These are phyloP conservation scores for Phoxinus phoxinus DNA, from an alignment of 2,113 vertebrate genomes.

Conservation along the genomic window DNA sequence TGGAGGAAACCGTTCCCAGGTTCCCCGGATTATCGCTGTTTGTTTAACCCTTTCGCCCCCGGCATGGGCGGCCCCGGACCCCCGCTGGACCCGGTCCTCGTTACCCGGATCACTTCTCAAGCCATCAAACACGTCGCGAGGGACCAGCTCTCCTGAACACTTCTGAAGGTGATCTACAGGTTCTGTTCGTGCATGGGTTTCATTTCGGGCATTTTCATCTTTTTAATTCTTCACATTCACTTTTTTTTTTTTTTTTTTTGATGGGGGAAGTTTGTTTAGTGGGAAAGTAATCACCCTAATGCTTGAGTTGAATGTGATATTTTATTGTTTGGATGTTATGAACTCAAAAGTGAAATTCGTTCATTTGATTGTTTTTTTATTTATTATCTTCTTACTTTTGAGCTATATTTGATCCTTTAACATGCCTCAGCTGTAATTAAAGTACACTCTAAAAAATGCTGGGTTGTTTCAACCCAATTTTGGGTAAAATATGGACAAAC, in stretches of 20 bases:
- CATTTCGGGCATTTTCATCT: no score
- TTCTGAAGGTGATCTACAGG: no score
- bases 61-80: not conserved
- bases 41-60: constrained; percentile 54
- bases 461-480: no score
- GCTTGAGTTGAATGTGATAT: not conserved
- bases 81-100: not conserved
- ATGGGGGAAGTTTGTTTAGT: not conserved
- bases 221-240: not conserved
- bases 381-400: no score
- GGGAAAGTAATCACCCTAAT: not conserved
- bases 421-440: no score
- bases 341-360: not conserved
- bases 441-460: no score
- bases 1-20: not conserved
- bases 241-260: not conserved
- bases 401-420: no score
- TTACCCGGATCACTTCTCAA: constrained; percentile 65
- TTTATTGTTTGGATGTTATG: not conserved
- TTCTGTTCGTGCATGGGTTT: not conserved
- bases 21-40: constrained; percentile 44
- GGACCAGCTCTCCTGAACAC: not conserved
- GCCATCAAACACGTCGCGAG: constrained; percentile 55
- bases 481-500: no score
- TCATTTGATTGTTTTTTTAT: not conserved